Evolutionary conservation across 2,113 vertebrate genomes (phyloP), one percentile per base, ranked within the genome.

Genomic region (Arvicanthis niloticus): DNA sequence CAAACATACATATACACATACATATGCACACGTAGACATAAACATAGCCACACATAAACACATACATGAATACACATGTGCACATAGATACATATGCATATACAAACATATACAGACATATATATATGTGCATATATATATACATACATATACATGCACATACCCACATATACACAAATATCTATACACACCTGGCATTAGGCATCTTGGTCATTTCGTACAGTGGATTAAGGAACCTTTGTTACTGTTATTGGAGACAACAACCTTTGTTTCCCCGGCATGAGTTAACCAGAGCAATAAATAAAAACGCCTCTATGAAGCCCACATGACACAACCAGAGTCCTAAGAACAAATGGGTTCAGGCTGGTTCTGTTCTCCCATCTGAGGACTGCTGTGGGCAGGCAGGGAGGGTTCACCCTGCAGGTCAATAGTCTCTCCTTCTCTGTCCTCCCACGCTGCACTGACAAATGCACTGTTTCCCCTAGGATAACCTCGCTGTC

Each of bases 341-440:
- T 53, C 75, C 82, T 0, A 1, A 94, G 81, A 95, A 89, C 95
- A 96, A 97, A 94, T 88, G 93, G 94, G 91, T 97, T 95, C 95
- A 68, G 1, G 4, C 75, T 88, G 68, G 37, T 68, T 8, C 17
- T 76, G 94, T 90, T 89, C 86, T 93, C 77, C 88, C 15, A 24
- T 82, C 93, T 87, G 11, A 1, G 80, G 97, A 94, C 95, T 93
- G 94, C 78, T 65, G 40, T 5, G 0, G 76, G 76, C 26, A 34
- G 56, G 72, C 8, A 17, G 81, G 80, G 45, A 51, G 62, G 31
- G 42, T 70, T 37, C 31, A 4, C 51, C 70, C 1, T 6, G 75
- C 93, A 77, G 67, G 81, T 68, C 62, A 37, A 15, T 37, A 15
- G 72, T 58, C 68, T 21, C 7, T 31, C 40, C 42, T 5, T 7